Base-by-base conservation (phyloP, 2,888 invertebrate species). In the Andrena dorsata region DNA sequence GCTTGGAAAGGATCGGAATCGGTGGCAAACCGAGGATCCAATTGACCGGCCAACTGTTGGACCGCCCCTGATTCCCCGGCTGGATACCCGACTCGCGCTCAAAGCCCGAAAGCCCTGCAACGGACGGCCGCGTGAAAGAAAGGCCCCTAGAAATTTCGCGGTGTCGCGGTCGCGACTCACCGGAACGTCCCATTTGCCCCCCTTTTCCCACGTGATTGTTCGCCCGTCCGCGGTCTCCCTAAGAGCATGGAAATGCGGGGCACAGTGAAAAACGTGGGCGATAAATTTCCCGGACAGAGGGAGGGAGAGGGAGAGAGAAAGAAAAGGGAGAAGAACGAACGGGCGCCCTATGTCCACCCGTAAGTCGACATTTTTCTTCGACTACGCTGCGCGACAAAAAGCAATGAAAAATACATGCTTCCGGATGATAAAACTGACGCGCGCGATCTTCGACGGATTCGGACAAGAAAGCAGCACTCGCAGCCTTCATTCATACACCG, bases 21-120 rank as follows among this genome's bases (percentile, higher is more conserved):
- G 79, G 72, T 63, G 79, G 79, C 73, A 80, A 73, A 80, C 72
- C 83, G 76, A 76, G 60, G 72, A 61, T 70, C 83, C 83, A 73
- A 83, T 83, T 76, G 84, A 83, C 79, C 76, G 75, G 69, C 70
- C 76, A 41, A 83, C 76, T 51, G 76, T 83, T 76, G 26, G 65
- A 61, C 65, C 76, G 69, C 47, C 65, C 70, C 72, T 69, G 77
- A 80, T 85, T 81, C 80, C 28, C 78, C 68, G 63, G 41, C 41
- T 61, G 82, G 76, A 82, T 56, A 56, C 80, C 51, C 66, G 74
- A 79, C 74, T 82, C 66, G 72, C 26, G 60, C 73, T 84, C 64
- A 77, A 72, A 64, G 80, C 77, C 66, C 60, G 68, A 83, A 69
- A 76, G 58, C 71, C 76, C 60, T 6, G 49, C 70, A 61, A 75